phyloP scores from a whole-genome alignment of 2,797 vertebrate genomes.

The Megaceryle alcyon region DNA sequence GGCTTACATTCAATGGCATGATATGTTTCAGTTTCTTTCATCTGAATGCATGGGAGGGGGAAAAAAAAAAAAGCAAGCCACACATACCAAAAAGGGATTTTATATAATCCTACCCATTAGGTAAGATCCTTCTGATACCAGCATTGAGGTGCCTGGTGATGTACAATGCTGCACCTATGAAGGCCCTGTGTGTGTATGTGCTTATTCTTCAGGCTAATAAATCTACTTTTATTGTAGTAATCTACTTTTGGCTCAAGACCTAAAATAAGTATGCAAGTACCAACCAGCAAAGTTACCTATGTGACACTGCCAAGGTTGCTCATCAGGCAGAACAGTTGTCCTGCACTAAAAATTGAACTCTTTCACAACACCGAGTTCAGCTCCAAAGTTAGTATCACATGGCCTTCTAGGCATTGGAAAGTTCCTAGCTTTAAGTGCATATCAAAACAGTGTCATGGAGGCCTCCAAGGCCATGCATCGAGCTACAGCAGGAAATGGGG shows the following conservation, averaged over 20 bases:
- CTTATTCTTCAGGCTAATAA: not conserved
- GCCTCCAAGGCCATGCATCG: not conserved
- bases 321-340: not conserved
- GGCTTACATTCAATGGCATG: not conserved
- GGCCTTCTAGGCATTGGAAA: not conserved
- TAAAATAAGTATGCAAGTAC: not conserved
- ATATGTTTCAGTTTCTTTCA: not conserved
- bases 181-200: not conserved
- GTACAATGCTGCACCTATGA: not conserved
- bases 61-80: not conserved
- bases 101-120: not conserved
- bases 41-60: not conserved
- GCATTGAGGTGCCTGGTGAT: not conserved
- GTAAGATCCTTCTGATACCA: not conserved
- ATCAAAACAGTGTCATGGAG: fast-evolving
- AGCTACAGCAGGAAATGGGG: not conserved
- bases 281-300: fast-evolving
- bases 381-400: not conserved
- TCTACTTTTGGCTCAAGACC: not conserved
- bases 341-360: not conserved
- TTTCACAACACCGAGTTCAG: not conserved
- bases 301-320: too few species aligned
- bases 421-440: not conserved
- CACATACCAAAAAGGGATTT: not conserved
- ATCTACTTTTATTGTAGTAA: not conserved